phyloP scores from a whole-genome alignment of 1,140 invertebrate species.

The Magallana ariakensis region DNA sequence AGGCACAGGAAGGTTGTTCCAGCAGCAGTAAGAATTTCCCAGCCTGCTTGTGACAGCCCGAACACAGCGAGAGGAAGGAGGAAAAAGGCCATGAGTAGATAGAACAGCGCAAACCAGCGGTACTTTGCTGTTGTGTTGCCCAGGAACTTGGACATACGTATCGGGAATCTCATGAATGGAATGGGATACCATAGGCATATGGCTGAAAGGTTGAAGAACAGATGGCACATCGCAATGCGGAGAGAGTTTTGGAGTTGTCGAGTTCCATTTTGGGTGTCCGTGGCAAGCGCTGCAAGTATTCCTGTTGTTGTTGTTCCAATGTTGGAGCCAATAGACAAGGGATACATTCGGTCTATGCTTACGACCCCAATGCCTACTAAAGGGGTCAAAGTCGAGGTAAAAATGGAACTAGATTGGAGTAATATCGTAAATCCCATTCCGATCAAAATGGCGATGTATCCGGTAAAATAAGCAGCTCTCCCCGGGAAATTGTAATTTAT shows the following conservation, averaged over 20 bases:
- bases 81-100: slow-evolving; percentile 82
- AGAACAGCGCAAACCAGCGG: slow-evolving; percentile 83
- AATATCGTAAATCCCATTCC: slow-evolving; percentile 83
- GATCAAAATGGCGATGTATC: slow-evolving; percentile 82
- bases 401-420: slow-evolving; percentile 84
- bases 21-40: slow-evolving; percentile 68
- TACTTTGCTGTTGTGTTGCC: slow-evolving; percentile 82
- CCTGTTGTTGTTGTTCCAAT: slow-evolving; percentile 84
- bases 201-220: slow-evolving; percentile 76
- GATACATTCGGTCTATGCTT: slow-evolving; percentile 83
- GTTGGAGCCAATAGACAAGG: slow-evolving; percentile 84
- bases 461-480: slow-evolving; percentile 79
- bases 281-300: slow-evolving; percentile 82
- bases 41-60: slow-evolving; percentile 77
- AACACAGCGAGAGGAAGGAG: slow-evolving; percentile 81
- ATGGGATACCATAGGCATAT: slow-evolving; percentile 84
- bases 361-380: slow-evolving; percentile 84
- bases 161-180: slow-evolving; percentile 82
- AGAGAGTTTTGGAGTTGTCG: slow-evolving; percentile 78
- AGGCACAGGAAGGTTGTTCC: slow-evolving; percentile 62
- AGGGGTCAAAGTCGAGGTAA: slow-evolving; percentile 84
- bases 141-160: slow-evolving; percentile 81
- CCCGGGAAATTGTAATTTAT: slow-evolving; percentile 82
- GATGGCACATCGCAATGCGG: slow-evolving; percentile 83
- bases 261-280: slow-evolving; percentile 64